Base-by-base conservation (phyloP, 1,140 invertebrate species). In the Teleopsis dalmanni region DNA sequence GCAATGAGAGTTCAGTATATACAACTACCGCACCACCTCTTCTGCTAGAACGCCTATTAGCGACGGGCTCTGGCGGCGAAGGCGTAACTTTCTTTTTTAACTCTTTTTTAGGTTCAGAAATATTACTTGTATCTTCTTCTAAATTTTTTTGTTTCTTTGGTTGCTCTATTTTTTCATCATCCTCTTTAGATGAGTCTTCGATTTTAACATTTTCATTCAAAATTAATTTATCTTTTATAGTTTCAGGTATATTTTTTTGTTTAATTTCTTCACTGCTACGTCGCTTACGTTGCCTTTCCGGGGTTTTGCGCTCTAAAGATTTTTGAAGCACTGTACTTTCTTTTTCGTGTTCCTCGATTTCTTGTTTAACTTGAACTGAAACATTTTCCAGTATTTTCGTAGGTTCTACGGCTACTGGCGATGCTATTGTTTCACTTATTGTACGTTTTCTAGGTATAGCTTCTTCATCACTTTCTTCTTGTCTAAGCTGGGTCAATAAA, bases 381-480 rank as follows among this genome's bases (percentile, higher is more conserved):
- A 14, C 33, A 6, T 22, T 38, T 23, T 47, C 45, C 13, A 11
- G 9, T 22, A 21, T 22, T 2, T 13, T 21, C 4, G 37, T 3
- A 26, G 22, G n/a, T 3, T 25, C 26, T 16, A 13, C 47, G n/a
- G 37, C 19, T 8, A 9, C 21, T 13, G 25, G 40, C 7, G 27
- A 29, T 29, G 7, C 27, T 7, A 14, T 4, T 2, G 46, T 27
- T 38, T 66, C 63, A 23, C 63, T 66, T 6, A 55, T 63, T 5
- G 60, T 62, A 2, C 61, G 57, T 34, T 66, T 66, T 6, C 58
- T 27, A 5, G 65, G 61, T 13, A 53, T 57, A 0, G 61, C 49
- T 46, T 65, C 62, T 37, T 65, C 65, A n/a, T 68, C 65, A 25
- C 56, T 68, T 18, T 67, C 64, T 45, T 64, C 64, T 21, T 64